Evolutionary conservation across 2,888 invertebrate genomes (phyloP).

Genomic region (Meta bourneti): DNA sequence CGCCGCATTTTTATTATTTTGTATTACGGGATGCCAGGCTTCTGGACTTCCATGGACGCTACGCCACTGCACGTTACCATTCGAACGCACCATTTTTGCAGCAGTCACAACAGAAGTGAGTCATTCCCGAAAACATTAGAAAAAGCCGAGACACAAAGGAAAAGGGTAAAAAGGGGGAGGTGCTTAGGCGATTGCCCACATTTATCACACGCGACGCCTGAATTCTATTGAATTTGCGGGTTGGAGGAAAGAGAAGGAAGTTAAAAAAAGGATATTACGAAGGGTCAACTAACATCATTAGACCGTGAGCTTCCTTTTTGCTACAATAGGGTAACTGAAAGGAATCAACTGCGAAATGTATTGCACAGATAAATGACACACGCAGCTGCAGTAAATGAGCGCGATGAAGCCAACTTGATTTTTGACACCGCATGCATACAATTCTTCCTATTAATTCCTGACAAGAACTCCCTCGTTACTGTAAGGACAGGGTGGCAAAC

Average conservation of each 20-base stretch:
- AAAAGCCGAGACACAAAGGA: not conserved
- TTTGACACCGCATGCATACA: not conserved
- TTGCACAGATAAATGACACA: constrained; percentile 5
- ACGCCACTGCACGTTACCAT: too few species aligned
- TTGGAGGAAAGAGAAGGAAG: constrained; percentile 18
- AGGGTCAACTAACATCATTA: constrained; percentile 50
- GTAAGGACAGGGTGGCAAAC: not conserved
- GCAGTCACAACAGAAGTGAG: constrained; percentile 9
- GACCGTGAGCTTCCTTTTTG: constrained; percentile 15
- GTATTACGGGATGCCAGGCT: too few species aligned
- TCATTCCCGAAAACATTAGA: constrained; percentile 14
- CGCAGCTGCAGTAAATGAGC: not conserved
- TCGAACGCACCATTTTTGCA: not conserved
- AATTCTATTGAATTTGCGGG: constrained; percentile 19
- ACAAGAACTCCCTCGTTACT: too few species aligned
- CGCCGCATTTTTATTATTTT: not conserved
- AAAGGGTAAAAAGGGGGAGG: not conserved
- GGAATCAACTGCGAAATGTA: constrained; percentile 14
- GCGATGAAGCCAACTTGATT: not conserved
- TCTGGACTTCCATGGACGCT: too few species aligned
- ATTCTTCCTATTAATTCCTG: not conserved
- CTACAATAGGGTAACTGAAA: constrained; percentile 10
- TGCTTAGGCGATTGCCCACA: constrained; percentile 9
- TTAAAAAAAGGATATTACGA: not conserved
- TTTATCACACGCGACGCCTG: constrained; percentile 35